Evolutionary conservation across 2,113 vertebrate genomes (phyloP), one percentile per base, ranked within the genome.

Genomic region (Polyodon spathula): DNA sequence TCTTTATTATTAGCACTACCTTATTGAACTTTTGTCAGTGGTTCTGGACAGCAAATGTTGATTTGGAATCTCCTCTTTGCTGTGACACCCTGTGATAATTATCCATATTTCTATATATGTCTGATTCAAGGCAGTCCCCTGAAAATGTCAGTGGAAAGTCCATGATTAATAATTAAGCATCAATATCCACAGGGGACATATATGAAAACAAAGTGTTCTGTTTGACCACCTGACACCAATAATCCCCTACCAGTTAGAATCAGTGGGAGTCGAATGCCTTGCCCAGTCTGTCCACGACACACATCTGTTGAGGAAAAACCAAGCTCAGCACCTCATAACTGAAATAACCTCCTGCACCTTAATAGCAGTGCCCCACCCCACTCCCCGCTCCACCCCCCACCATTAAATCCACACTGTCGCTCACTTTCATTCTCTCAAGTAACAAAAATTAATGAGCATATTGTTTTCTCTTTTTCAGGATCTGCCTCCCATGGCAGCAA

Each of bases 401-500:
- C 12, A 27, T 55, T 44, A 6, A n/a, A 55, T 15, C 11, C 14
- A 16, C 9, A 15, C 8, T 6, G n/a, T 54, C 53, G 11, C 6
- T n/a, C 7, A 6, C 3, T 54, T 54, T 5, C 53, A 16, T n/a
- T 14, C 41, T 16, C 50, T 15, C 72, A 78, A 78, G 68, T 73
- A 80, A 74, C 58, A 74, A 68, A 67, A 73, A 65, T 73, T 84
- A 86, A 84, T 2, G 1, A 85, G 76, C 59, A 77, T 70, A 76
- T 84, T 77, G 78, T 73, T 78, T 78, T 63, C 76, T 81, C 77
- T 71, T 72, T 76, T 71, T 71, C 85, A 81, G 78, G 75, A 81
- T 77, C 71, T 65, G 69, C 75, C 83, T 87, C 80, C 83, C 81
- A 76, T 74, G 73, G 79, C 73, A 83, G 74, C 79, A 80, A 84